These are phyloP conservation scores for Dicaeum eximium DNA, from an alignment of 2,113 vertebrate species.

Conservation along the genomic window DNA sequence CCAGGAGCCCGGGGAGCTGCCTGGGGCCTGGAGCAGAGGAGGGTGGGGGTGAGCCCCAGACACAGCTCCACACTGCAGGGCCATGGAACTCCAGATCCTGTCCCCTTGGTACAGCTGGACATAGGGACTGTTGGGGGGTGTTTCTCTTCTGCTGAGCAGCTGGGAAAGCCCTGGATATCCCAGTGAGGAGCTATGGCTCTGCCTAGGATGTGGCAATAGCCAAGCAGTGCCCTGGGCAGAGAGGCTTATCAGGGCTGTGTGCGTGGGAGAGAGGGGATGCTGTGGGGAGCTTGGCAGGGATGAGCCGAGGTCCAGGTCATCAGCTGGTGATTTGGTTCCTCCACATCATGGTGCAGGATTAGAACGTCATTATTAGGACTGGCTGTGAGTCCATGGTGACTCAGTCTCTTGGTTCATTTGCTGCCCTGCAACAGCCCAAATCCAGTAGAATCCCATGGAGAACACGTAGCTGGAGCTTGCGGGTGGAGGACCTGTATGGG, in stretches of 20 bases:
- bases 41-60: background rate
- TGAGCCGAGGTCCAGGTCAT: background rate
- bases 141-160: background rate
- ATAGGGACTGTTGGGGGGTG: accelerated
- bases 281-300: background rate
- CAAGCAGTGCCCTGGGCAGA: background rate
- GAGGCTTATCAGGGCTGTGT: background rate
- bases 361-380: background rate
- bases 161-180: background rate
- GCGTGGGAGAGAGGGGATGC: background rate
- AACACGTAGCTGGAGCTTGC: background rate
- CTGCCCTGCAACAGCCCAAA: background rate
- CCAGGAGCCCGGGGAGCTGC: accelerated
- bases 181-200: background rate
- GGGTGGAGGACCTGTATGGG: accelerated
- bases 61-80: background rate
- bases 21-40: background rate
- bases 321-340: background rate
- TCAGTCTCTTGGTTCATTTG: background rate
- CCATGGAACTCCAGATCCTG: background rate
- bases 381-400: accelerated
- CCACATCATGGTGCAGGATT: background rate
- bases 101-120: background rate
- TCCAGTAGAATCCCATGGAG: background rate
- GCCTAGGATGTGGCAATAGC: background rate